These are phyloP conservation scores for Gryon sp. DNA, from an alignment of 1,140 invertebrate genomes.

Conservation along the genomic window DNA sequence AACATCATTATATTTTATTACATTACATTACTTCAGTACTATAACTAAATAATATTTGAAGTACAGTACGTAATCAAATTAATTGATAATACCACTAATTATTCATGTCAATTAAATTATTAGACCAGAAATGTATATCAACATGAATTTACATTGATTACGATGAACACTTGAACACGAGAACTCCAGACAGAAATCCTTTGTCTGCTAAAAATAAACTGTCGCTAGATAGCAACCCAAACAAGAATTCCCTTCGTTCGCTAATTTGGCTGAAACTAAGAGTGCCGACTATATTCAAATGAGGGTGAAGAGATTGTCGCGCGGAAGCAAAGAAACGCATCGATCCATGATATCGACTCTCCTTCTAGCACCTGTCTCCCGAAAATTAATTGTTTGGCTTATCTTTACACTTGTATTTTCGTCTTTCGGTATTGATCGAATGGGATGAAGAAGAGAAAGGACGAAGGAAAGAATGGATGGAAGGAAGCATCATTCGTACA, in stretches of 20 bases:
- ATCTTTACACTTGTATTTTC: constrained; percentile 70
- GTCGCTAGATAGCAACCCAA: constrained; percentile 13
- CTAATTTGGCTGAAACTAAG: constrained; percentile 50
- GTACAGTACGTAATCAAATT: too few species aligned
- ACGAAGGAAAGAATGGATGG: constrained; percentile 13
- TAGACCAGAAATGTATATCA: too few species aligned
- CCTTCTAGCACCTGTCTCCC: constrained; percentile 62
- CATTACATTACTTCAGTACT: too few species aligned
- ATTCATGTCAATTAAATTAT: too few species aligned
- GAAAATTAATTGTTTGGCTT: constrained; percentile 77
- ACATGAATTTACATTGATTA: not conserved
- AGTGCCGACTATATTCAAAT: constrained; percentile 38
- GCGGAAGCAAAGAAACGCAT: constrained; percentile 28
- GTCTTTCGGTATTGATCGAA: constrained; percentile 54
- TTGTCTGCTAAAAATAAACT: constrained; percentile 24
- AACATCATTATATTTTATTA: too few species aligned
- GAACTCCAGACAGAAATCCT: not conserved
- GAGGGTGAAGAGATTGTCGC: constrained; percentile 40
- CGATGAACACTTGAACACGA: not conserved
- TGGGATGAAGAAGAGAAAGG: constrained; percentile 9
- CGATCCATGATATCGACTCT: constrained; percentile 56
- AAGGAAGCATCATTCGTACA: constrained; percentile 40
- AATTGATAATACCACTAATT: too few species aligned
- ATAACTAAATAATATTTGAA: too few species aligned
- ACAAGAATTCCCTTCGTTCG: constrained; percentile 21